Percentiles rank a stretch among this genome's conserved stretches.
Conservation (phyloP, 92 coral and sea anemone species). For the Epizoanthus scotinus region DNA sequence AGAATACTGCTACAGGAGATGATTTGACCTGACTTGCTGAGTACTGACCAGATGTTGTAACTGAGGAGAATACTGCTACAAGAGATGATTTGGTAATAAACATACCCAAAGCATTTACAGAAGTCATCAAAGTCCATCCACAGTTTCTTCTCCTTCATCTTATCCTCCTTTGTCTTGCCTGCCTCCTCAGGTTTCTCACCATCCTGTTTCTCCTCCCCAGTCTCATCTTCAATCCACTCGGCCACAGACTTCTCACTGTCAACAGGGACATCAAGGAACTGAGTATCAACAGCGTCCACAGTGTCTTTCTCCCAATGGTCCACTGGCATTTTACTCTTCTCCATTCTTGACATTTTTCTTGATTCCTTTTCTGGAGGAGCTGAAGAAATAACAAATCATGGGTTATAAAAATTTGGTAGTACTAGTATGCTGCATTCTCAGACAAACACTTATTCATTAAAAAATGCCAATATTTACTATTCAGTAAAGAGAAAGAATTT, state of each 20-base stretch:
- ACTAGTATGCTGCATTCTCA: too few relatives aligned
- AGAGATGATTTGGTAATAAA: too few relatives aligned
- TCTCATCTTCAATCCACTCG: constrained; percentile 70
- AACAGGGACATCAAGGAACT: constrained; percentile 58
- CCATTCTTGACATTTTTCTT: constrained; percentile 73
- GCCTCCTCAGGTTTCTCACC: constrained; percentile 76
- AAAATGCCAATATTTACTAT: too few relatives aligned
- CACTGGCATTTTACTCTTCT: constrained; percentile 63
- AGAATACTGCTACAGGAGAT: too few relatives aligned
- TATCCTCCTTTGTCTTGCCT: constrained; percentile 56
- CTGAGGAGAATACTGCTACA: too few relatives aligned
- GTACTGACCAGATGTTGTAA: too few relatives aligned
- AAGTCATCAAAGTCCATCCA: constrained; percentile 99
- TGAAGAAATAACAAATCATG: constrained; percentile 4
- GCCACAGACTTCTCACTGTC: constrained; percentile 66
- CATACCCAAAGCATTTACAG: constrained; percentile 96
- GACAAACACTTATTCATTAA: too few relatives aligned
- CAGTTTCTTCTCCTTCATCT: constrained; percentile 80
- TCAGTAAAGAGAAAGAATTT: too few relatives aligned
- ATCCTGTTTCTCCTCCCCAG: constrained; percentile 76
- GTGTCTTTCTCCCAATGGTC: constrained; percentile 52
- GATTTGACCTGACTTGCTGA: too few relatives aligned
- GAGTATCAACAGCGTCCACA: constrained; percentile 49
- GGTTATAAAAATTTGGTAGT: not conserved
- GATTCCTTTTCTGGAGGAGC: constrained; percentile 79